phyloP scores from a whole-genome alignment of 2,888 invertebrate species.

The Drosophila vallismaia region DNA sequence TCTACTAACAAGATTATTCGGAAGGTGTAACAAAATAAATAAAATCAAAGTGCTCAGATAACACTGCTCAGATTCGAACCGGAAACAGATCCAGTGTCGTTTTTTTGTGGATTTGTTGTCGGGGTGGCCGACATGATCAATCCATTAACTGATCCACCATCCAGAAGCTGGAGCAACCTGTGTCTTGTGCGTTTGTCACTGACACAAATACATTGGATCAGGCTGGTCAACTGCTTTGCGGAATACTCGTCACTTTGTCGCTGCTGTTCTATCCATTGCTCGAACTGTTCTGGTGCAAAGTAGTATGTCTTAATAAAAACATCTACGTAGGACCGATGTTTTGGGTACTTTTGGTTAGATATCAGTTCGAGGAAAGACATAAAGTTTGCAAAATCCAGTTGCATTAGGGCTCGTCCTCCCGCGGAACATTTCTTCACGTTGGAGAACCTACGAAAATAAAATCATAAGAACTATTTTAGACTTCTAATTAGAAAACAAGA shows the following conservation, averaged over 20 bases:
- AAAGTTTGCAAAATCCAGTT: slow-evolving; percentile 97
- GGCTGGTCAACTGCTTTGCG: slow-evolving; percentile 91
- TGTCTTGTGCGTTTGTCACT: slow-evolving; percentile 94
- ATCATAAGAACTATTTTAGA: neutral
- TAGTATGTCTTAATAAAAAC: slow-evolving; percentile 98
- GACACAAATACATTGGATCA: slow-evolving; percentile 94
- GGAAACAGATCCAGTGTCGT: slow-evolving; percentile 37
- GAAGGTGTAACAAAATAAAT: slow-evolving; percentile 38
- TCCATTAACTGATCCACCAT: slow-evolving; percentile 79
- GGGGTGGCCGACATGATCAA: slow-evolving; percentile 49
- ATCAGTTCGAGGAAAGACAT: slow-evolving; percentile 95
- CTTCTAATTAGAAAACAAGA: neutral
- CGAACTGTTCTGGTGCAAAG: slow-evolving; percentile 93
- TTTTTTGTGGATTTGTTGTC: slow-evolving; percentile 62
- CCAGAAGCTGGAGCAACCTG: slow-evolving; percentile 89
- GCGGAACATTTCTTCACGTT: slow-evolving; percentile 97
- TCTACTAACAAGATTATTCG: slow-evolving; percentile 52
- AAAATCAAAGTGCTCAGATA: slow-evolving; percentile 46
- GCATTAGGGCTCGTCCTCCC: slow-evolving; percentile 98
- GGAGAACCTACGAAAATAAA: slow-evolving; percentile 86
- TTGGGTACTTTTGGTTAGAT: slow-evolving; percentile 92
- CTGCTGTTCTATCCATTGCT: slow-evolving; percentile 94
- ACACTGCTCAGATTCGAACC: slow-evolving; percentile 66
- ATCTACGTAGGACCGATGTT: slow-evolving; percentile 95
- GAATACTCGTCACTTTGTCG: slow-evolving; percentile 95